phyloP scores from a whole-genome alignment of 1,140 invertebrate species.

The Nixonia krombeini region DNA sequence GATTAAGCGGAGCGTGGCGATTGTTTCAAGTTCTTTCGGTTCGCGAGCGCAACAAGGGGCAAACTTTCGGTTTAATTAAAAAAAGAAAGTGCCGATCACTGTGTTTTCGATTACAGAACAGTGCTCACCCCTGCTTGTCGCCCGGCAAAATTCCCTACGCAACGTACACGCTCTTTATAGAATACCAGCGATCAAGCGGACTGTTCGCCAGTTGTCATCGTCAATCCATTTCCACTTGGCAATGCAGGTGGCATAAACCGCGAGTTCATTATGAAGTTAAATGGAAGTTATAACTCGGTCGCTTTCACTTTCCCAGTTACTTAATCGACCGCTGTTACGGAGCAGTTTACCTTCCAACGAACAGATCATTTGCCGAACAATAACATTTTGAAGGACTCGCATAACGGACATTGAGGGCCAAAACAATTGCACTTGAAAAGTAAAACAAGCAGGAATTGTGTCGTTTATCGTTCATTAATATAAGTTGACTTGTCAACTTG shows the following conservation, averaged over 20 bases:
- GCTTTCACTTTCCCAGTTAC: conserved; percentile 12
- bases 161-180: not conserved
- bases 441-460: no score
- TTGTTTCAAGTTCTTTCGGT: conserved; percentile 5
- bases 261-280: conserved; percentile 22
- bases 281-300: conserved; percentile 9
- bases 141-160: not conserved
- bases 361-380: conserved; percentile 15
- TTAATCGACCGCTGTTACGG: conserved; percentile 25
- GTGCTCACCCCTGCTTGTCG: not conserved
- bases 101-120: conserved; percentile 10
- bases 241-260: conserved; percentile 22
- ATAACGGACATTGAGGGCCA: no score
- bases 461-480: no score
- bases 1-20: conserved; percentile 10
- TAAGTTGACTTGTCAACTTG: no score
- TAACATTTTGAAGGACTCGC: not conserved
- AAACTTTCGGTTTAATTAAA: conserved; percentile 12
- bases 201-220: conserved; percentile 10
- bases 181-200: conserved; percentile 4
- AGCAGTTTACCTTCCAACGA: no score
- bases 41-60: not conserved
- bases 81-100: conserved; percentile 5
- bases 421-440: no score
- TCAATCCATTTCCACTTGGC: conserved; percentile 19